phyloP scores from a whole-genome alignment of 2,797 vertebrate species.

The Aplochiton taeniatus region DNA sequence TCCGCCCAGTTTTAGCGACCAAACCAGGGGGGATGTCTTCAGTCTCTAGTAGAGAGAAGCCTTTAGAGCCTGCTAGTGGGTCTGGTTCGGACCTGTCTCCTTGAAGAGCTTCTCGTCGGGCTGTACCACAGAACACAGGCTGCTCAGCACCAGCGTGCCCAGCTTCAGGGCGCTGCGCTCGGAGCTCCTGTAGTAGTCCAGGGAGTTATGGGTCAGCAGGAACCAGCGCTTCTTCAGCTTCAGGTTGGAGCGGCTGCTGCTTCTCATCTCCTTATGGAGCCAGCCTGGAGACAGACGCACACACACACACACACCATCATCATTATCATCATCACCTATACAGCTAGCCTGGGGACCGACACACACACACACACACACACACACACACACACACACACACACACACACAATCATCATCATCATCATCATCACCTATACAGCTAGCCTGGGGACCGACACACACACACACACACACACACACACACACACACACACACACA shows the following conservation, averaged over 20 bases:
- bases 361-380: no score
- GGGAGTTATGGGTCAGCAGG: conserved; percentile 94
- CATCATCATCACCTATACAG: no score
- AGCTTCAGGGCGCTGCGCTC: conserved; percentile 90
- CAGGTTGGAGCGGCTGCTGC: conserved; percentile 82
- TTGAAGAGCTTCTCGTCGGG: conserved; percentile 94
- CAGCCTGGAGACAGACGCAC: conserved; percentile 79
- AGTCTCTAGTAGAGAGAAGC: no score
- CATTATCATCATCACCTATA: no score
- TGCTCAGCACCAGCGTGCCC: conserved; percentile 93
- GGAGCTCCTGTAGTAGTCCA: conserved; percentile 97
- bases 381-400: no score
- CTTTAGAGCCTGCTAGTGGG: no score
- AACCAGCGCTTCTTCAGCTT: conserved; percentile 98
- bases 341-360: no score
- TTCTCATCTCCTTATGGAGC: conserved; percentile 94
- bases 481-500: no score
- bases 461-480: no score
- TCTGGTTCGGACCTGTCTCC: conserved; percentile 83
- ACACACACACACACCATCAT: not conserved
- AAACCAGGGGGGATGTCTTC: no score
- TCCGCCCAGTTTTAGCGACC: no score
- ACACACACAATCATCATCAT: not conserved
- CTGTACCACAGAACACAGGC: conserved; percentile 91
- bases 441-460: no score